phyloP scores from a whole-genome alignment of 2,888 invertebrate species.

The Macrophya annulata region DNA sequence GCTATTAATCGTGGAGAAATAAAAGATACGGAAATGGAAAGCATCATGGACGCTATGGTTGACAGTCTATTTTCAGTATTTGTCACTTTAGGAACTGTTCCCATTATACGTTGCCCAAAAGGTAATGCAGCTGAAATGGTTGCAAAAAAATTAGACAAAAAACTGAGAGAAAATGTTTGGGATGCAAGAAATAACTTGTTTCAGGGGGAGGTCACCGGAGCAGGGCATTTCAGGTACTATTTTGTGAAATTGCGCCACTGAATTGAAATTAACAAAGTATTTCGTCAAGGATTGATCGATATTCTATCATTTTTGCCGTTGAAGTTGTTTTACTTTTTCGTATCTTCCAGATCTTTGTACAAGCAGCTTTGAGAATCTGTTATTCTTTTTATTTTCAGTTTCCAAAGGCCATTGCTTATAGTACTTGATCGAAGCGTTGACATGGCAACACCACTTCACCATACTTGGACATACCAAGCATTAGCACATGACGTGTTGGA shows the following conservation, averaged over 20 bases:
- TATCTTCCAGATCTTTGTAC: background rate
- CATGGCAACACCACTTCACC: conserved; percentile 98
- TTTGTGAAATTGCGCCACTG: background rate
- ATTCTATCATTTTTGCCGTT: background rate
- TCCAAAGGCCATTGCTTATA: conserved; percentile 96
- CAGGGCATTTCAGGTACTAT: conserved; percentile 82
- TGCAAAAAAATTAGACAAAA: conserved; percentile 97
- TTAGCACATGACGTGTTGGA: conserved; percentile 97
- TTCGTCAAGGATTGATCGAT: background rate
- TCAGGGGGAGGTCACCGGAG: conserved; percentile 90
- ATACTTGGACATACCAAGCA: conserved; percentile 99
- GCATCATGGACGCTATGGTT: conserved; percentile 95
- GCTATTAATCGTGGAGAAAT: conserved; percentile 97
- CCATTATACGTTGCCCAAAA: conserved; percentile 89
- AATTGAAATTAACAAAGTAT: background rate
- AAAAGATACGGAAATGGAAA: conserved; percentile 97
- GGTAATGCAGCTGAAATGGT: conserved; percentile 99
- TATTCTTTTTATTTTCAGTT: conserved; percentile 84
- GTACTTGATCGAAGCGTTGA: conserved; percentile 97
- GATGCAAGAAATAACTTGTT: conserved; percentile 98
- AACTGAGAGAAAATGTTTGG: conserved; percentile 96
- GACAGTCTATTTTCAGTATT: conserved; percentile 98
- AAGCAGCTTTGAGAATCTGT: background rate
- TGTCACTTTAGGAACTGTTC: conserved; percentile 93
- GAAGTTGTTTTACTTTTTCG: background rate